Conservation (phyloP, 2,888 invertebrate genomes). For the Thereva nobilitata region DNA sequence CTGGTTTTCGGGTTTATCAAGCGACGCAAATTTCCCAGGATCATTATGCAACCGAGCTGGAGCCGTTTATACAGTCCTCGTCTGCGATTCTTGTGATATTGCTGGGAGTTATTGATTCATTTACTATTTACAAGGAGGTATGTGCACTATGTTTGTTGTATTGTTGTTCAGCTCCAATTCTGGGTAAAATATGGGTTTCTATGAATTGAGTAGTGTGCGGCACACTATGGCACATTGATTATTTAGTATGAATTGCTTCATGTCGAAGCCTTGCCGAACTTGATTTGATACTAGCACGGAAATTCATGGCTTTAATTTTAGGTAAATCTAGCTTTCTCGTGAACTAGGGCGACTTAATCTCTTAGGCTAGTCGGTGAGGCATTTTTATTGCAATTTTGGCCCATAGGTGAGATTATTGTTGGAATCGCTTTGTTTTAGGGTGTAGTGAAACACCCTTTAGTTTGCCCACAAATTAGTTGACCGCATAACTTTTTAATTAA, state of each 20-base stretch:
- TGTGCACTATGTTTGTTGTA: constrained; percentile 4
- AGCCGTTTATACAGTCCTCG: constrained; percentile 48
- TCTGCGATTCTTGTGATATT: constrained; percentile 44
- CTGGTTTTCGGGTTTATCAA: constrained; percentile 50
- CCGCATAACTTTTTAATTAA: no score
- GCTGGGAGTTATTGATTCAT: constrained; percentile 50
- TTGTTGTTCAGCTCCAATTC: background rate
- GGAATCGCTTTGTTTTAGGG: no score
- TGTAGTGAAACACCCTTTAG: no score
- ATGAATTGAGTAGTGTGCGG: background rate
- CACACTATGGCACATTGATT: background rate
- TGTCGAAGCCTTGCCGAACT: no score
- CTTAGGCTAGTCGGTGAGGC: no score
- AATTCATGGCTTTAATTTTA: no score
- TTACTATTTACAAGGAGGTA: constrained; percentile 56
- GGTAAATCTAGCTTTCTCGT: no score
- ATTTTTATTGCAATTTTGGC: no score
- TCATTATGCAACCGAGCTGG: constrained; percentile 49
- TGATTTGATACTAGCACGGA: no score
- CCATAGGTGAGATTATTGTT: no score
- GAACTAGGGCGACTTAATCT: no score
- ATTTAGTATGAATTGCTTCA: background rate
- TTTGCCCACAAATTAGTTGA: no score
- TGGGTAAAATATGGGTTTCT: background rate
- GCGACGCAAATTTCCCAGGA: constrained; percentile 51